Evolutionary conservation across 2,113 vertebrate species (phyloP).

Genomic region (Phycodurus eques): DNA sequence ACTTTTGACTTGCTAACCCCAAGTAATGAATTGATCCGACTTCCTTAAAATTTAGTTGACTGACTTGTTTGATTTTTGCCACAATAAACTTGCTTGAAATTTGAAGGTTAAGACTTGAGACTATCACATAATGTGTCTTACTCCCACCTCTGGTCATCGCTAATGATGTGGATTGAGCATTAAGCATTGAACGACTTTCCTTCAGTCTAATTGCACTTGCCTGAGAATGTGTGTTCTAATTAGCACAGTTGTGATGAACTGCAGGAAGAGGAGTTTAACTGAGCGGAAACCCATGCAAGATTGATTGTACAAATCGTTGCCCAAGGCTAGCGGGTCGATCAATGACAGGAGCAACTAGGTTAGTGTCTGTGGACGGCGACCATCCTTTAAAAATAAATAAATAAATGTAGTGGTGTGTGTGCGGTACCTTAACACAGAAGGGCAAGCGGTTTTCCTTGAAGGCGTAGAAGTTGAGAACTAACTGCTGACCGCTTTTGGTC

Average conservation of each 20-base stretch:
- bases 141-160: no score
- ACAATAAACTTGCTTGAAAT: no score
- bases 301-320: conserved; percentile 3
- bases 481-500: conserved; percentile 92
- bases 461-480: conserved; percentile 97
- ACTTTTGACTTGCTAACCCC: no score
- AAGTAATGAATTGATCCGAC: no score
- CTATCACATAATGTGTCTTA: no score
- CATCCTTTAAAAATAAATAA: background rate
- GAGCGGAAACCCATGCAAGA: conserved; percentile 13
- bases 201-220: no score
- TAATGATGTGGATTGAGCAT: background rate
- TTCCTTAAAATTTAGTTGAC: no score
- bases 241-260: background rate
- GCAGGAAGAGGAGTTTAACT: background rate
- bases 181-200: background rate
- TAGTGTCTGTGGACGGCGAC: background rate
- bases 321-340: conserved; percentile 20
- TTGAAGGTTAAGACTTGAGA: no score
- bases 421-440: conserved; percentile 93
- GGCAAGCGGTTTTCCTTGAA: conserved; percentile 99
- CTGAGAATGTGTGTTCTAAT: background rate
- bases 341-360: conserved; percentile 25
- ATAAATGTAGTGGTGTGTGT: background rate
- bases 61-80: no score